phyloP scores from a whole-genome alignment of 1,140 invertebrate genomes.

The Reticulitermes speratus region DNA sequence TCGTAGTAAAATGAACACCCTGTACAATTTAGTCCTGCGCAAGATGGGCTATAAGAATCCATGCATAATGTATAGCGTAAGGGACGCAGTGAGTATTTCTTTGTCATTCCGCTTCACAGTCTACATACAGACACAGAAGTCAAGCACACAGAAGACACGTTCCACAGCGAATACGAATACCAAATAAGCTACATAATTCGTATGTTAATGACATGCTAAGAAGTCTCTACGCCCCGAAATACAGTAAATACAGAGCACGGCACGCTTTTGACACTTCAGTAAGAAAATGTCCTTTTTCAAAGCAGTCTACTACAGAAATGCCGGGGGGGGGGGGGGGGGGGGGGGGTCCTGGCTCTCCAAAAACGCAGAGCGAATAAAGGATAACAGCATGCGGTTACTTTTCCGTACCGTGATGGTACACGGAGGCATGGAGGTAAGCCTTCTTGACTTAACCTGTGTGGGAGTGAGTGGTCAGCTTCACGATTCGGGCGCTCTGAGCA shows the following conservation, averaged over 20 bases:
- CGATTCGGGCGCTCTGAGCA: too few relatives aligned
- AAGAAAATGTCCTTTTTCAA: background rate
- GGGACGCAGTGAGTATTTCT: background rate
- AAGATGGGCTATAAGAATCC: background rate
- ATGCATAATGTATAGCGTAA: background rate
- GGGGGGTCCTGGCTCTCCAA: too few relatives aligned
- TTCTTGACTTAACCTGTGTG: too few relatives aligned
- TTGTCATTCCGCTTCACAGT: background rate
- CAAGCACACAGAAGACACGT: background rate
- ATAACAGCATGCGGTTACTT: too few relatives aligned
- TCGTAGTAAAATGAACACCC: too few relatives aligned
- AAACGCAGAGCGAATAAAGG: too few relatives aligned
- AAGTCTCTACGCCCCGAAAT: background rate
- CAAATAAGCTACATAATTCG: background rate
- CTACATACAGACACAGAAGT: background rate
- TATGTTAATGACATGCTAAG: background rate
- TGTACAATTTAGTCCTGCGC: background rate
- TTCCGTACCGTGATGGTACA: too few relatives aligned
- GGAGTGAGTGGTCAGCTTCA: too few relatives aligned
- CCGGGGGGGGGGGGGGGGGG: too few relatives aligned
- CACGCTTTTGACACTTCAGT: background rate
- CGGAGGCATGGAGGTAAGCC: too few relatives aligned
- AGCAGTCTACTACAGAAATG: too few relatives aligned
- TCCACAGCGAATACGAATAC: background rate
- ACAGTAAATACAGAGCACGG: background rate